Evolutionary conservation across 2,797 vertebrate species (phyloP), one percentile per base, ranked within the genome.

Genomic region (Megaceryle alcyon): DNA sequence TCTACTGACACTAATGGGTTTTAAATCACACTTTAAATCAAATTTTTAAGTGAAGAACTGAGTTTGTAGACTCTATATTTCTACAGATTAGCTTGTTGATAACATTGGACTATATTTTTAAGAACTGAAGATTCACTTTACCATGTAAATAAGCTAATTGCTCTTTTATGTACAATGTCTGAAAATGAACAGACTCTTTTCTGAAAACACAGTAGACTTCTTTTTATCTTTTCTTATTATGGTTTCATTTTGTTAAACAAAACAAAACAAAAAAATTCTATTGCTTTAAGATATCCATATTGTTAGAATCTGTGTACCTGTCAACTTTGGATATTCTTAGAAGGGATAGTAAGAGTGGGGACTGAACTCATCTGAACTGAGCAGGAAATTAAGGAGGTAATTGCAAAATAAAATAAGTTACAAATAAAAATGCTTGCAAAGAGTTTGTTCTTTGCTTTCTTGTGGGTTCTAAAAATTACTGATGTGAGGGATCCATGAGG

Each of bases 1-100:
- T 82, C 64, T 1, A 4, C 13, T 83, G 61, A 76, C n/a, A 75
- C 53, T 75, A 91, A 85, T 37, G 65, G 37, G 17, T 46, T 92
- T 82, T 93, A 86, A 88, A 90, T 72, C 59, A 75, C 44, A 46
- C 7, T 89, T 92, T 53, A 79, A 90, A 73, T 77, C 69, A 63
- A 82, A 77, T 18, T 66, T 92, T 92, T 75, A 83, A 93, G 46
- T 60, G 61, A 95, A 59, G 57, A 64, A 77, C 26, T 43, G 39
- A 51, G 10, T 75, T 76, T 22, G 43, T 86, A 87, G 49, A 25
- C 14, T 77, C 41, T 61, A 7, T 44, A 39, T 80, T 93, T 85
- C 31, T 86, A 43, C 20, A 51, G 41, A 72, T 83, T 49, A 37
- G 6, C 6, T 85, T 82, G 53, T 19, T 76, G 78, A 68, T 76